Percentiles rank a stretch among this genome's conserved stretches.
phyloP scores from a whole-genome alignment of 2,888 invertebrate genomes.

The Cremastobaeus sp. region DNA sequence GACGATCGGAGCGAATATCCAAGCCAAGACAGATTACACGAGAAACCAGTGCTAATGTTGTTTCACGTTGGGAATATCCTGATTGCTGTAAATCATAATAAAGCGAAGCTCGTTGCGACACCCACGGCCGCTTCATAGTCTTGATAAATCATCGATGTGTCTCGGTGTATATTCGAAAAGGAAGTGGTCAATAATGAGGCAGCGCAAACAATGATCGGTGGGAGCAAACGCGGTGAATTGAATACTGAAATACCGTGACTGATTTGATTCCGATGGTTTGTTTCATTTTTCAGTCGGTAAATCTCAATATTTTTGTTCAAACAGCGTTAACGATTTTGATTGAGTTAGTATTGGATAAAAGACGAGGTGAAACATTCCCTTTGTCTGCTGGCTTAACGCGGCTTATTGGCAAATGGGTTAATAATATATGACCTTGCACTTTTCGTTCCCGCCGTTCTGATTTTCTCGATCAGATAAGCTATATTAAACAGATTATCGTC shows the following conservation, averaged over 20 bases:
- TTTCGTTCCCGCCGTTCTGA: constrained; percentile 31
- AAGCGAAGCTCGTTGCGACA: constrained; percentile 51
- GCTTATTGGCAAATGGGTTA: constrained; percentile 34
- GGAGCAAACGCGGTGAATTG: constrained; percentile 23
- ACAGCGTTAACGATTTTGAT: no score
- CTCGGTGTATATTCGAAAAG: constrained; percentile 48
- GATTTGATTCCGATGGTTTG: background rate
- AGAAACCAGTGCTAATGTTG: constrained; percentile 56
- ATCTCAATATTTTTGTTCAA: no score
- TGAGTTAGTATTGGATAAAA: constrained; percentile 16
- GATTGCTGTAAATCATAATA: constrained; percentile 62
- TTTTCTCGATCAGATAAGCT: constrained; percentile 18
- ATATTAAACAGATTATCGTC: constrained; percentile 6
- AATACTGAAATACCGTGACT: constrained; percentile 5
- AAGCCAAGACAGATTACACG: constrained; percentile 61
- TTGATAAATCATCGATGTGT: constrained; percentile 49
- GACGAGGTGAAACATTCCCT: background rate
- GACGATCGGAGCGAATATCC: constrained; percentile 63
- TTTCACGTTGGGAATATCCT: constrained; percentile 56
- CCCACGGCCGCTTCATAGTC: constrained; percentile 41
- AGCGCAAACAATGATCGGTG: constrained; percentile 54
- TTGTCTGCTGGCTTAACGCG: constrained; percentile 15
- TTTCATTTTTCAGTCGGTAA: no score
- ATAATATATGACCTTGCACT: constrained; percentile 42
- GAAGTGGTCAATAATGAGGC: constrained; percentile 57